Evolutionary conservation across 2,888 invertebrate genomes (phyloP), one percentile per base, ranked within the genome.

Genomic region (Belgica antarctica): DNA sequence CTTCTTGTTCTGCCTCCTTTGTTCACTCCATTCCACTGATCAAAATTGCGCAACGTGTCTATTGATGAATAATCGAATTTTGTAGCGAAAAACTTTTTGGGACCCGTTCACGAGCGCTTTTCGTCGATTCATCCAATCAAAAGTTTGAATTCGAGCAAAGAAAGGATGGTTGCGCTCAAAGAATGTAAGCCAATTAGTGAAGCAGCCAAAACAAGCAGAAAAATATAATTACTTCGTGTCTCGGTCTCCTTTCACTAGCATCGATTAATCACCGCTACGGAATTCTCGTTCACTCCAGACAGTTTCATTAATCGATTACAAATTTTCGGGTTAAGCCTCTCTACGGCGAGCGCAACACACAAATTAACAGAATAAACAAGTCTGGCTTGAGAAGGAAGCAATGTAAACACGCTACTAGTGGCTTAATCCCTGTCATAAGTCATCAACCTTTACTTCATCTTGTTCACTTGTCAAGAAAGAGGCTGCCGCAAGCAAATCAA

Each of bases 121-220:
- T 57, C 57, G 24, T 24, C 22, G 57, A 57, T 22, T 57, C 57
- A 57, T 57, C 57, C 57, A 57, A 57, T 57, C 57, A 57, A 57
- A 22, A 10, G 7, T 57, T 19, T 57, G 57, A 22, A 19, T 57
- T 57, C 24, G 25, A 27, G 27, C 27, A 12, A 27, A 59, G 59
- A 59, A 59, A 27, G 59, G 59, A 59, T 27, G 59, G 27, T 12
- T 15, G 59, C 24, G 17, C 19, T 17, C 1, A 63, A 63, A 63
- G 63, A 63, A 63, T 41, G n/a, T 19, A 41, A 63, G 63, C 63
- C 63, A 63, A 63, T 63, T 63, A 63, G 63, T 36, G 63, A 41
- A n/a, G n/a, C n/a, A 41, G n/a, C n/a, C 41, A 41, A 41, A 41
- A 41, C 41, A 41, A 41, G 41, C 41, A 41, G 41, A 41, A 41